Evolutionary conservation across 2,888 invertebrate genomes (phyloP), one percentile per base, ranked within the genome.

Genomic region (Thera britannica): DNA sequence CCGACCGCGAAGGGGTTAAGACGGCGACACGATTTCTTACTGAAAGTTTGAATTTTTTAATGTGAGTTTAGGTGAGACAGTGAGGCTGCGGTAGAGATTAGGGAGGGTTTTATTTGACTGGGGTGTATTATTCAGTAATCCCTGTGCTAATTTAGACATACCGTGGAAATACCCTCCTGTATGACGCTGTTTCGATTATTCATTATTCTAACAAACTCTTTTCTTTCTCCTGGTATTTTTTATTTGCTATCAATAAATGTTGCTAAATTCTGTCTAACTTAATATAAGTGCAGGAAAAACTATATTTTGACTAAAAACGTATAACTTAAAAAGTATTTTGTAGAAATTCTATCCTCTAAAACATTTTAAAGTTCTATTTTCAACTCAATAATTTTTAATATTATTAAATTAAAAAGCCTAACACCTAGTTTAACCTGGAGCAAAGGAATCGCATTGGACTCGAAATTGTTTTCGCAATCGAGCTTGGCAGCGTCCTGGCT

Each of bases 1-100:
- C 75, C 83, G 75, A 77, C 83, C 82, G 76, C 65, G 23, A 12
- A 68, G 73, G 68, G 77, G 77, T 77, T 76, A 79, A 82, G 80
- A 77, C 74, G 77, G 48, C 66, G 63, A 59, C 64, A 41, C 60
- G 59, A 58, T 63, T 67, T 52, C 60, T 49, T 61, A 58, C 48
- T 68, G 59, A 52, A 67, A 66, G 62, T 65, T 38, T 57, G 62
- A 46, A 58, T 62, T 55, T 51, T 62, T 58, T 35, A 38, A 66
- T 48, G 52, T 38, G 46, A 59, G 35, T 36, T 65, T 59, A 56
- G 49, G 48, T 65, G 48, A 54, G 44, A 35, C 41, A 58, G 12
- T 55, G 12, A 12, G 56, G 12, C 1, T 41, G 57, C 23, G 57
- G 41, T 56, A 8, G 56, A 2, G 41, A 41, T 41, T 12, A 57